Conservation (phyloP, 2,888 invertebrate species). For the Lycocerus yunnanus region DNA sequence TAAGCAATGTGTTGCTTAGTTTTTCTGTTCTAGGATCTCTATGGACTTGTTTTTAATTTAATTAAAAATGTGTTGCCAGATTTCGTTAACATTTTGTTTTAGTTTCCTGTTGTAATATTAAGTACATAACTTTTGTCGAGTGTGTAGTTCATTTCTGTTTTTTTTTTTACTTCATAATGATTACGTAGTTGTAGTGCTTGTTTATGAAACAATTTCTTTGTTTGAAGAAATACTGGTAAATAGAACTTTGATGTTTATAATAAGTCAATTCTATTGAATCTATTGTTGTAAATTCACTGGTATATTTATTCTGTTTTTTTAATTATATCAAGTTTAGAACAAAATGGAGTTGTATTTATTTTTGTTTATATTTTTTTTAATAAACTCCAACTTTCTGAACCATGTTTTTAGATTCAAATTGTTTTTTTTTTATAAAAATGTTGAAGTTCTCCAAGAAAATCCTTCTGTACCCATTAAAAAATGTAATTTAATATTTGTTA, state of each 20-base stretch:
- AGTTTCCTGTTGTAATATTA: neutral
- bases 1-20: neutral
- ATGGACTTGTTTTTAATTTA: neutral
- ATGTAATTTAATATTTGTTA: neutral
- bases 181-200: neutral
- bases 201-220: neutral
- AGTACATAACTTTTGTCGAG: neutral
- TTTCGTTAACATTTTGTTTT: neutral
- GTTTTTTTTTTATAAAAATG: neutral
- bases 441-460: neutral
- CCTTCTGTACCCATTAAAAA: neutral
- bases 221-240: neutral
- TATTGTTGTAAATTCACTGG: neutral
- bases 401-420: neutral
- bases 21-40: neutral
- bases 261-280: neutral
- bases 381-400: neutral
- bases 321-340: neutral
- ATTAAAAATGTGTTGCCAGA: neutral
- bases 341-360: neutral
- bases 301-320: neutral
- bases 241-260: neutral
- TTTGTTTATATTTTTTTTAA: neutral
- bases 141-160: neutral
- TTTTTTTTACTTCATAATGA: conserved; percentile 3